phyloP scores from a whole-genome alignment of 2,113 vertebrate genomes.

The Apeltes quadracus region DNA sequence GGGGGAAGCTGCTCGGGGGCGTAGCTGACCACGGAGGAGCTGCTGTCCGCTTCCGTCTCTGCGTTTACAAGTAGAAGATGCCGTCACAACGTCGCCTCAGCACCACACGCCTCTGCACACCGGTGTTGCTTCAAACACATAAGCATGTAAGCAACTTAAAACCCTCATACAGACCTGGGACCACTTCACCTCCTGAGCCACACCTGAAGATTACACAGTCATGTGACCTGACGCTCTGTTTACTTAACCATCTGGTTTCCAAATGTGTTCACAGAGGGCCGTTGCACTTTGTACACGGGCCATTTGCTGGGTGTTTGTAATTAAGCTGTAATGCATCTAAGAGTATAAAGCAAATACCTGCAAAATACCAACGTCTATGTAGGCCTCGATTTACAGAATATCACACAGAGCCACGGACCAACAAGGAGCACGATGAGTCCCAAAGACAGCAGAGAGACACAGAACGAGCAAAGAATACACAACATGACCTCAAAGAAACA shows the following conservation, averaged over 20 bases:
- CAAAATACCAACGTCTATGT: no score
- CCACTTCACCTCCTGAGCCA: conserved; percentile 63
- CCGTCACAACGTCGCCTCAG: no score
- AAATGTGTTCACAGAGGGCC: not conserved
- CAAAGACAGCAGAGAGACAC: no score
- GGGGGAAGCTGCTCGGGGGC: conserved; percentile 81
- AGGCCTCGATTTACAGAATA: not conserved
- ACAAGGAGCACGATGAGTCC: not conserved
- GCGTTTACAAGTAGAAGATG: no score
- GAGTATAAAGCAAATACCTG: not conserved
- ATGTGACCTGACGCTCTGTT: conserved; percentile 57
- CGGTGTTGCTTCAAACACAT: not conserved
- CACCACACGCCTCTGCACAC: no score
- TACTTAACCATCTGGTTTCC: conserved; percentile 28
- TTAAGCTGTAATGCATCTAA: not conserved
- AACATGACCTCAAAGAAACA: not conserved
- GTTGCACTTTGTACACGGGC: not conserved
- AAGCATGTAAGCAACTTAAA: conserved; percentile 61
- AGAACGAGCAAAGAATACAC: not conserved
- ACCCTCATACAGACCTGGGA: conserved; percentile 62
- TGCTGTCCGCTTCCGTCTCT: conserved; percentile 67
- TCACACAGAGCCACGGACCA: not conserved
- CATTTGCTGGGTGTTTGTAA: not conserved
- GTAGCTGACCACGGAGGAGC: conserved; percentile 78
- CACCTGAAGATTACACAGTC: conserved; percentile 61